Percentiles rank a stretch among this genome's conserved stretches.
phyloP scores from a whole-genome alignment of 2,888 invertebrate genomes.

The Chydorus sphaericus region DNA sequence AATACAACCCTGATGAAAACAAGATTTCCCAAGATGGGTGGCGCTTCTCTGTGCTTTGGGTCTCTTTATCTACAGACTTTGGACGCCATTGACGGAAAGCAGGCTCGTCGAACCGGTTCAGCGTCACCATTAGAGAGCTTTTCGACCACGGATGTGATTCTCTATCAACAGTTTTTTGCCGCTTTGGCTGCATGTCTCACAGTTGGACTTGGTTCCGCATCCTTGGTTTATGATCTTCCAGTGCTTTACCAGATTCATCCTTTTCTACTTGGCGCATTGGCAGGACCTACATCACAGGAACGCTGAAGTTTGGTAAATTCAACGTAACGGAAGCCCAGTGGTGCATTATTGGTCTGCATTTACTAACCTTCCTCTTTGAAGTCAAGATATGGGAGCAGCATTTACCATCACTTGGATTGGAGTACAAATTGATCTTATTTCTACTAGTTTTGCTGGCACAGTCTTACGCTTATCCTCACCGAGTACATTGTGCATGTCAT shows the following conservation, averaged over 20 bases:
- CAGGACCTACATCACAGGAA: conserved; percentile 95
- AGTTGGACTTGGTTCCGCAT: conserved; percentile 75
- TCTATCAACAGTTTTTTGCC: conserved; percentile 89
- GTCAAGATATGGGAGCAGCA: conserved; percentile 68
- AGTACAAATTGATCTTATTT: no score
- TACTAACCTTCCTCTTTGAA: conserved; percentile 75
- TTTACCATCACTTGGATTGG: no score
- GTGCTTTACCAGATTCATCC: conserved; percentile 82
- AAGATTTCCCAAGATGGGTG: conserved; percentile 80
- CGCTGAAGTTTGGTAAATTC: conserved; percentile 71
- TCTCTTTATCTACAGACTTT: conserved; percentile 93
- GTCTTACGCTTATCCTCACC: no score
- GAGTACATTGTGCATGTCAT: no score
- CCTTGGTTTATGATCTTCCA: conserved; percentile 91
- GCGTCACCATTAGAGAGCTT: conserved; percentile 84
- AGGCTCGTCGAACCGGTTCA: conserved; percentile 84
- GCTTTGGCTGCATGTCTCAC: conserved; percentile 90
- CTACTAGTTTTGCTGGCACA: not conserved
- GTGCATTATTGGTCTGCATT: conserved; percentile 73
- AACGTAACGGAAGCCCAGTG: conserved; percentile 99
- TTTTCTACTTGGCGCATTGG: conserved; percentile 99
- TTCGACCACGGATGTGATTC: conserved; percentile 99
- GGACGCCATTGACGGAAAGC: conserved; percentile 98
- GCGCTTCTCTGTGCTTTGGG: conserved; percentile 83
- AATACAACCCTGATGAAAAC: conserved; percentile 83